Conservation (phyloP, 2,888 invertebrate species). For the Drosophila multiciliata region DNA sequence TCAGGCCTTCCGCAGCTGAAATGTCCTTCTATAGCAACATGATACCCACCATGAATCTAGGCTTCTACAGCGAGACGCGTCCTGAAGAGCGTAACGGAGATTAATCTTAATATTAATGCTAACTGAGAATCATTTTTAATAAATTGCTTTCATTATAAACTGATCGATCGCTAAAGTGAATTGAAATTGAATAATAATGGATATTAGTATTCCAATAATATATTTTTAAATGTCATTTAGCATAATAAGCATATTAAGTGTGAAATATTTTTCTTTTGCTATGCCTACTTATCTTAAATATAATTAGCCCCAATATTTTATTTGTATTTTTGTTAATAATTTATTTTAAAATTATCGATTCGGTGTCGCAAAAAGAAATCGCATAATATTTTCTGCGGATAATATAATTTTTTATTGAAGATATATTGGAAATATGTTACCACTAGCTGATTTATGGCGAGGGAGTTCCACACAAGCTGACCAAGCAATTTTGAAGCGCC, state of each 20-base stretch:
- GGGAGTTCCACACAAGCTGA: constrained; percentile 10
- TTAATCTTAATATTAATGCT: constrained; percentile 5
- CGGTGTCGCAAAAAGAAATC: background rate
- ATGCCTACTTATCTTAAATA: background rate
- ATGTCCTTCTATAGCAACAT: constrained; percentile 81
- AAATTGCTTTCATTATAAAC: background rate
- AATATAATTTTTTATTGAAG: background rate
- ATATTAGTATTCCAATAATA: background rate
- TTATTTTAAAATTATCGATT: background rate
- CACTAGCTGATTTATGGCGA: constrained; percentile 25
- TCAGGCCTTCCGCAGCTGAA: constrained; percentile 71
- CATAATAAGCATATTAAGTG: background rate
- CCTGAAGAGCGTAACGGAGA: constrained; percentile 78
- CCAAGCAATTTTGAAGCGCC: constrained; percentile 9
- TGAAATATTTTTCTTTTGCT: background rate
- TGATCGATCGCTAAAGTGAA: background rate
- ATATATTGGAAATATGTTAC: constrained; percentile 8
- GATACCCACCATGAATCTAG: constrained; percentile 83
- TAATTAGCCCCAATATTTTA: background rate
- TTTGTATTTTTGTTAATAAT: background rate
- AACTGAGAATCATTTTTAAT: background rate
- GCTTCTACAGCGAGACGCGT: constrained; percentile 84
- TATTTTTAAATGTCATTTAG: background rate
- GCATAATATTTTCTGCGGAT: background rate
- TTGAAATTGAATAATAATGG: background rate